These are phyloP conservation scores for Chaunax sp. DNA, from an alignment of 2,797 vertebrate genomes.

Conservation along the genomic window DNA sequence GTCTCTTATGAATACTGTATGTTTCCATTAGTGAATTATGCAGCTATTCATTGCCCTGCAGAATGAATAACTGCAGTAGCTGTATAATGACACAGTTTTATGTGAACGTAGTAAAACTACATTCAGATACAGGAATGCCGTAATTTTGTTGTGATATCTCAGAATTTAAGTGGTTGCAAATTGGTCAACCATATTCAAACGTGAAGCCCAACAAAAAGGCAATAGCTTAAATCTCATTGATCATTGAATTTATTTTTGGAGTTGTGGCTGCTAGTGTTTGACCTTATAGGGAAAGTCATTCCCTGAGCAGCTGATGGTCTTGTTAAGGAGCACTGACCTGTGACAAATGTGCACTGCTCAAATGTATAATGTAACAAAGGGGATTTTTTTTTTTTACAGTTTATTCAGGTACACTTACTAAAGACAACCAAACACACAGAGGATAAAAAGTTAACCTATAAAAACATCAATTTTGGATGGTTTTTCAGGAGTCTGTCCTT, in stretches of 20 bases:
- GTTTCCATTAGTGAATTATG: no score
- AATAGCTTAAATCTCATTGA: slow-evolving; percentile 3
- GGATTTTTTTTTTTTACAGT: not conserved
- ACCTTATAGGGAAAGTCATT: slow-evolving; percentile 36
- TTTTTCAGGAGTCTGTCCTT: not conserved
- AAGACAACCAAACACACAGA: not conserved
- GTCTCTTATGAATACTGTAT: no score
- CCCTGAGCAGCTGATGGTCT: slow-evolving; percentile 17
- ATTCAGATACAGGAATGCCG: no score
- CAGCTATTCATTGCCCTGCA: no score
- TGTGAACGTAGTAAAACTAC: no score
- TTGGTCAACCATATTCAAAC: not conserved
- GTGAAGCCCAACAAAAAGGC: not conserved
- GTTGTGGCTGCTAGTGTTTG: slow-evolving; percentile 1
- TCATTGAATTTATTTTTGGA: slow-evolving; percentile 44
- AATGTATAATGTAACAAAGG: not conserved
- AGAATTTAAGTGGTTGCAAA: no score
- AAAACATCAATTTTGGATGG: not conserved
- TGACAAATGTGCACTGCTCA: slow-evolving; percentile 12
- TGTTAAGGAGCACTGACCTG: slow-evolving; percentile 3
- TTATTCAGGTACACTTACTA: not conserved
- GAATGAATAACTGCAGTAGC: no score
- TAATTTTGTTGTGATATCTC: not conserved
- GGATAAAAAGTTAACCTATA: not conserved
- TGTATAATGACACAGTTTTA: no score